phyloP scores from a whole-genome alignment of 2,888 invertebrate genomes.

The Hylaea fasciaria region DNA sequence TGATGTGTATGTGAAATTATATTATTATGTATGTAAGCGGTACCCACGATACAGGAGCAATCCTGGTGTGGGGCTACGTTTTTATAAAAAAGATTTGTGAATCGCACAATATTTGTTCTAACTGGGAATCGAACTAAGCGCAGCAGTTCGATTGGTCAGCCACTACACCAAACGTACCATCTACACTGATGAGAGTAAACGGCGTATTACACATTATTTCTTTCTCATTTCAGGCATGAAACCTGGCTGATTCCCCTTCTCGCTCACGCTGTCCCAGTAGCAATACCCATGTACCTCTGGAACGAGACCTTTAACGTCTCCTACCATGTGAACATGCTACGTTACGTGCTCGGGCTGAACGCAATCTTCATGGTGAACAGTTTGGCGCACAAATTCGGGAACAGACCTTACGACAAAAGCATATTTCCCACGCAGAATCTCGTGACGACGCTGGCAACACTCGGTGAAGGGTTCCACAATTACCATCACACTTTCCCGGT shows the following conservation, averaged over 20 bases:
- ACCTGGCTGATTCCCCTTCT: background rate
- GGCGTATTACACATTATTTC: too few species aligned
- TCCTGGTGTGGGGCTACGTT: too few species aligned
- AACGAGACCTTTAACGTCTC: background rate
- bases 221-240: background rate
- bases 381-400: background rate
- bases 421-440: background rate
- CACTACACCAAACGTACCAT: too few species aligned
- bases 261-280: background rate
- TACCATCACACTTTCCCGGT: background rate
- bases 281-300: background rate
- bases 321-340: background rate
- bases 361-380: conserved; percentile 1
- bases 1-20: too few species aligned
- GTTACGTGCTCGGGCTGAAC: background rate
- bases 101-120: too few species aligned
- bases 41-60: too few species aligned
- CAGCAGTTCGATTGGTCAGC: too few species aligned
- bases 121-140: too few species aligned
- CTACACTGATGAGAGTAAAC: too few species aligned
- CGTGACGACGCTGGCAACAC: background rate
- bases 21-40: too few species aligned
- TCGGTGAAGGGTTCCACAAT: background rate
- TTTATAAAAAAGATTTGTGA: too few species aligned
- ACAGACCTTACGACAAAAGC: conserved; percentile 1